Percentiles rank a stretch among this genome's conserved stretches.
Evolutionary conservation across 2,797 vertebrate genomes (phyloP).

Genomic region (Megaceryle alcyon): DNA sequence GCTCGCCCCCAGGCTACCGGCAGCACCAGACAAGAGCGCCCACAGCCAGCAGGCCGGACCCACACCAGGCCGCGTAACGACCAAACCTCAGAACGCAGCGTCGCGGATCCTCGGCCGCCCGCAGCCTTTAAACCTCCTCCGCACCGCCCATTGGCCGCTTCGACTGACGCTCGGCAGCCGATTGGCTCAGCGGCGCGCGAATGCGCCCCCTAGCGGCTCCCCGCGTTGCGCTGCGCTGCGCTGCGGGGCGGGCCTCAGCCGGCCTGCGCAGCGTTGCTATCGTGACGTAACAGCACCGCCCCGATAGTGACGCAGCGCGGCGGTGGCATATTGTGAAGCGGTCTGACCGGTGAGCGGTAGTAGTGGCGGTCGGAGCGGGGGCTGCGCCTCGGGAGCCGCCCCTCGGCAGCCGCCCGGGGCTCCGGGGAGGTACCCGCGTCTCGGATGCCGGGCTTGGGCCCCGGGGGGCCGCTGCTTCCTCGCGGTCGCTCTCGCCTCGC

Average conservation of each 20-base stretch:
- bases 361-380: no score
- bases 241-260: neutral
- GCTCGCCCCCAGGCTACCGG: neutral
- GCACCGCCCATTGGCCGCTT: constrained; percentile 17
- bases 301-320: accelerated
- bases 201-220: accelerated
- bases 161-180: neutral
- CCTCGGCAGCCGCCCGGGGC: no score
- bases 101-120: accelerated
- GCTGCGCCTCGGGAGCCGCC: no score
- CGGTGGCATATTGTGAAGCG: neutral
- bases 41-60: no score
- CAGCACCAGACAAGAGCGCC: neutral
- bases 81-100: no score
- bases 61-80: no score
- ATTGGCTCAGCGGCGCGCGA: neutral
- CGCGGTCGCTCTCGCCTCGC: accelerated
- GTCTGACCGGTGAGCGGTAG: neutral
- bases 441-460: accelerated
- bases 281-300: neutral
- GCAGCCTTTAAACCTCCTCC: neutral
- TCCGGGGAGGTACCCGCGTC: accelerated
- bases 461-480: accelerated
- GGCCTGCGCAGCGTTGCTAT: neutral
- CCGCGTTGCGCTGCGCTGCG: no score